These are phyloP conservation scores for Otocyon megalotis DNA, from an alignment of 2,113 vertebrate species.

Conservation along the genomic window DNA sequence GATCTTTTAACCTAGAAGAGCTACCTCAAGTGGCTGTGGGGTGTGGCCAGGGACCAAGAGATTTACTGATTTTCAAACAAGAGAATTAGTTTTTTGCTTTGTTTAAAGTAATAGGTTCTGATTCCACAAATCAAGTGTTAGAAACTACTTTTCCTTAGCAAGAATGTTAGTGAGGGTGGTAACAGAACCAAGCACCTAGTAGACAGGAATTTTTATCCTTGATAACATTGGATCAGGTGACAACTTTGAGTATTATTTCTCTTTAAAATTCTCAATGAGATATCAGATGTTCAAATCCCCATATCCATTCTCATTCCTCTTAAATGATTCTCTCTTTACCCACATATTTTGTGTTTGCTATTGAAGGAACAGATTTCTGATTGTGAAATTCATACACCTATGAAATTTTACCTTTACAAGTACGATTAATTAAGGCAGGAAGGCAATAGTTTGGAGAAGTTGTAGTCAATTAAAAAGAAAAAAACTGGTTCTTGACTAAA, in stretches of 20 bases:
- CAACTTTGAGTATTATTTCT: neutral
- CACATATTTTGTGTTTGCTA: neutral
- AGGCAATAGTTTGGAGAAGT: neutral
- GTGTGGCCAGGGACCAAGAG: neutral
- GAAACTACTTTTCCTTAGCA: neutral
- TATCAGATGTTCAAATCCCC: neutral
- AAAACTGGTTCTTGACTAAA: neutral
- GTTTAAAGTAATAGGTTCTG: neutral
- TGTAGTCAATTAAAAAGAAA: constrained; percentile 17
- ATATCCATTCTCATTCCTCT: neutral
- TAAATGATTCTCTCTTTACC: neutral
- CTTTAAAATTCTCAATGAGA: constrained; percentile 8
- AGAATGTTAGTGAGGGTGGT: neutral
- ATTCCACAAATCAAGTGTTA: neutral
- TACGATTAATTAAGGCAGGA: constrained; percentile 22
- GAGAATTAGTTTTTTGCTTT: neutral
- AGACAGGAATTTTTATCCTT: neutral
- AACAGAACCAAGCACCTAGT: neutral
- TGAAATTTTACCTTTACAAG: neutral
- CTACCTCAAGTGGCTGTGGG: neutral
- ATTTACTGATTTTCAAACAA: neutral
- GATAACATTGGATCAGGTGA: neutral
- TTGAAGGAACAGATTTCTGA: neutral
- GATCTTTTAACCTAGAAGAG: neutral
- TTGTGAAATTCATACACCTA: neutral